A percentile compares a stretch with the other conserved stretches of the same genome.
These are phyloP conservation scores for Calliphora vomitoria DNA, from an alignment of 2,888 invertebrate genomes.

Conservation along the genomic window DNA sequence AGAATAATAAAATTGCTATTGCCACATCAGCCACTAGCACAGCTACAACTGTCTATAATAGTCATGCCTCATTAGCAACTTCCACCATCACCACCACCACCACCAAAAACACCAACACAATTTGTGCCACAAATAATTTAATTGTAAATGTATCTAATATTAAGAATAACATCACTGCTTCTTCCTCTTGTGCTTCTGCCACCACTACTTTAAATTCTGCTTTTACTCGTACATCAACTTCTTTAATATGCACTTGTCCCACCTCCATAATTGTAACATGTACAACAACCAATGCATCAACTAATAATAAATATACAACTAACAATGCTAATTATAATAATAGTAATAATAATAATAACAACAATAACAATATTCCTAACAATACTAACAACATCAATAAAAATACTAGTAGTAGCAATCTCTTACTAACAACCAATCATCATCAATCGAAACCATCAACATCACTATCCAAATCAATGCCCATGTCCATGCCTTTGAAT, in stretches of 20 bases:
- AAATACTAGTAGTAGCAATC: slow-evolving; percentile 37
- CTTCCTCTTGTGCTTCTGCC: slow-evolving; percentile 65
- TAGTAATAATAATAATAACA: slow-evolving; percentile 3
- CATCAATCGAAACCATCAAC: slow-evolving; percentile 46
- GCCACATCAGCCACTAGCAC: slow-evolving; percentile 60
- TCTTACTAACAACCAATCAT: slow-evolving; percentile 30
- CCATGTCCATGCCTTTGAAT: not conserved
- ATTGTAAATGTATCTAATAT: slow-evolving; percentile 64
- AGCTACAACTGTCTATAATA: slow-evolving; percentile 61
- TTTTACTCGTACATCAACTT: slow-evolving; percentile 74
- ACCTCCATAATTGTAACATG: slow-evolving; percentile 73
- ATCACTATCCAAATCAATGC: not conserved
- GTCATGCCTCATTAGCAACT: slow-evolving; percentile 69
- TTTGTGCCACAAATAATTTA: slow-evolving; percentile 74
- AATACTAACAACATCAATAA: slow-evolving; percentile 45
- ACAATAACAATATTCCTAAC: slow-evolving; percentile 35
- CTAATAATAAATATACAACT: slow-evolving; percentile 55
- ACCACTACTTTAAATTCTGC: slow-evolving; percentile 29
- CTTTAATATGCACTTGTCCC: slow-evolving; percentile 81
- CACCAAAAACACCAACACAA: slow-evolving; percentile 59
- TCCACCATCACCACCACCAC: slow-evolving; percentile 53
- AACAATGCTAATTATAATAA: slow-evolving; percentile 50
- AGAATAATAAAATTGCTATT: slow-evolving; percentile 51
- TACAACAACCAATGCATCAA: slow-evolving; percentile 71
- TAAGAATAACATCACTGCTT: slow-evolving; percentile 51